Base-by-base conservation (phyloP, 2,888 invertebrate genomes). In the Eristalis pertinax region DNA sequence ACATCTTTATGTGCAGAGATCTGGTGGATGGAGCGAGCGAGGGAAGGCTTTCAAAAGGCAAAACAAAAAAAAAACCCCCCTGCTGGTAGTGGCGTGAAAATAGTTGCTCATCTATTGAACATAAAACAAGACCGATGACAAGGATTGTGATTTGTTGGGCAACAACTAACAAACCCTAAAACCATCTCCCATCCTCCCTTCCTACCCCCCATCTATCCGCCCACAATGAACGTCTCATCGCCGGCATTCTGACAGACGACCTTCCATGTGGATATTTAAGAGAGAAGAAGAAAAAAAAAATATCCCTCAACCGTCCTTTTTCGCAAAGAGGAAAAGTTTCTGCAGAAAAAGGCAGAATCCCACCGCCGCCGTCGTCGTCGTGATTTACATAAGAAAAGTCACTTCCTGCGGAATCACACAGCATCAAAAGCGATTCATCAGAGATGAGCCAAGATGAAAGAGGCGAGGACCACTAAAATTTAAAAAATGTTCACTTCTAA, bases 401-500 rank as follows among this genome's bases (percentile, higher is more conserved):
- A 19, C 50, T 50, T 50, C 50, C 50, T 50, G 50, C 50, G 19
- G 19, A 50, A 50, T 19, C 50, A 5, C 43, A 43, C 50, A 50
- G 50, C 50, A 50, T 19, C 50, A 50, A 50, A 58, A 24, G 24
- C 58, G 60, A 60, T 70, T 60, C 38, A 35, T 60, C 38, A 38
- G 58, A 70, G 38, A 70, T 70, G 38, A 60, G 58, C 8, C 8
- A 8, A 32, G 32, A 32, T 32, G 8, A 32, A 8, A 32, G 32
- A 60, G 15, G 11, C 19, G n/a, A 50, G n/a, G 8, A 67, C 24
- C 41, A 35, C 32, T 41, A 22, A 41, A 41, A 67, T 41, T 67
- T 67, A 67, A 67, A n/a, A 38, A 38, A 43, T 41, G 35, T 24
- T 67, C 41, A 41, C 41, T 41, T 67, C 67, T 67, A 64, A 64